A percentile compares a stretch with the other conserved stretches of the same genome.
phyloP scores from a whole-genome alignment of 2,113 vertebrate genomes.

The Rhinolophus ferrumequinum region DNA sequence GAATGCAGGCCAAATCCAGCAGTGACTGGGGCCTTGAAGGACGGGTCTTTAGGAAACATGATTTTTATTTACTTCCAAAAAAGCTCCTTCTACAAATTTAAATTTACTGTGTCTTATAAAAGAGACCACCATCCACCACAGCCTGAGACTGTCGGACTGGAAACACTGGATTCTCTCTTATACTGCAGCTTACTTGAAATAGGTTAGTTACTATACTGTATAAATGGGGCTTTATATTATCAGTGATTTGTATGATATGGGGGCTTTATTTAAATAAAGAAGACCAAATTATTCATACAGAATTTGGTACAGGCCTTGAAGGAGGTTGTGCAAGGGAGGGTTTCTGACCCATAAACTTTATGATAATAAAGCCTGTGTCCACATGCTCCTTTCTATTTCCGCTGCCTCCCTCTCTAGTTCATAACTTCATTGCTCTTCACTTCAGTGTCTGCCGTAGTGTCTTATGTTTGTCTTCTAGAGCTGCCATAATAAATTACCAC shows the following conservation, averaged over 20 bases:
- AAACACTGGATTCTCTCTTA: background rate
- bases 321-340: background rate
- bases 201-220: background rate
- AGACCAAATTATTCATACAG: background rate
- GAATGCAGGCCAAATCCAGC: background rate
- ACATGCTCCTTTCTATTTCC: background rate
- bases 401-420: background rate
- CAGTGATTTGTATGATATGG: background rate
- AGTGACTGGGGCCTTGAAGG: background rate
- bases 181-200: background rate
- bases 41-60: background rate
- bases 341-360: background rate
- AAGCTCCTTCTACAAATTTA: background rate
- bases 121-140: background rate
- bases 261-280: background rate
- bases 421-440: background rate
- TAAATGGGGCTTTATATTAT: background rate
- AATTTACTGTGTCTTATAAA: background rate
- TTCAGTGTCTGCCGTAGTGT: background rate
- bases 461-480: background rate
- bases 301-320: background rate
- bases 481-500: background rate
- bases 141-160: background rate
- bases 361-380: background rate
- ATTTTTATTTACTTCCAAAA: background rate